Evolutionary conservation across 1,140 invertebrate species (phyloP).

Genomic region (Mamestra configurata): DNA sequence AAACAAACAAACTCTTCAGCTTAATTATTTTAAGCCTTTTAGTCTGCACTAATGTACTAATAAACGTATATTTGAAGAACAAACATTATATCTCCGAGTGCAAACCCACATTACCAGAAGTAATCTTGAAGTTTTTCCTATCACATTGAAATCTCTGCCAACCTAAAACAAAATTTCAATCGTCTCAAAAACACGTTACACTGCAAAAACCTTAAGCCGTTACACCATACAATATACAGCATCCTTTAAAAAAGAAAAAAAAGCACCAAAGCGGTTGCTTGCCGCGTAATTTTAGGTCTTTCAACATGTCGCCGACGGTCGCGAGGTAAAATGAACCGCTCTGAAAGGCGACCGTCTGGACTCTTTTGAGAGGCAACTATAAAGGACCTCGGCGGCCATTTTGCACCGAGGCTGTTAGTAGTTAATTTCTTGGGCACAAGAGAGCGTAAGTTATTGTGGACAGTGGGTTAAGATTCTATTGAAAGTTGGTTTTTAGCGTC

Average conservation of each 20-base stretch:
- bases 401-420: constrained; percentile 48
- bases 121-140: too few species aligned
- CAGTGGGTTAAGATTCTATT: constrained; percentile 31
- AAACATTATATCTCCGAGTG: too few species aligned
- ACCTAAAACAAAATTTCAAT: background rate
- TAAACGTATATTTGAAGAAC: too few species aligned
- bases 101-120: too few species aligned
- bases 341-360: constrained; percentile 52
- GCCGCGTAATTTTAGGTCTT: constrained; percentile 55
- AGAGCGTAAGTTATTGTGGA: constrained; percentile 17
- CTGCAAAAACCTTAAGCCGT: background rate
- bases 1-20: too few species aligned
- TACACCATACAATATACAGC: background rate
- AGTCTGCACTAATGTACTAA: too few species aligned
- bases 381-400: constrained; percentile 50
- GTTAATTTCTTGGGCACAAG: constrained; percentile 53
- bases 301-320: constrained; percentile 48
- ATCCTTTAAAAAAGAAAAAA: constrained; percentile 27
- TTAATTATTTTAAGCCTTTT: too few species aligned
- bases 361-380: constrained; percentile 53
- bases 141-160: too few species aligned
- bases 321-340: constrained; percentile 49
- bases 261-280: constrained; percentile 35
- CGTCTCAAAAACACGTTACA: background rate
- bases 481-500: background rate